Conservation (phyloP, 1,140 invertebrate genomes). For the Colletes gigas region DNA sequence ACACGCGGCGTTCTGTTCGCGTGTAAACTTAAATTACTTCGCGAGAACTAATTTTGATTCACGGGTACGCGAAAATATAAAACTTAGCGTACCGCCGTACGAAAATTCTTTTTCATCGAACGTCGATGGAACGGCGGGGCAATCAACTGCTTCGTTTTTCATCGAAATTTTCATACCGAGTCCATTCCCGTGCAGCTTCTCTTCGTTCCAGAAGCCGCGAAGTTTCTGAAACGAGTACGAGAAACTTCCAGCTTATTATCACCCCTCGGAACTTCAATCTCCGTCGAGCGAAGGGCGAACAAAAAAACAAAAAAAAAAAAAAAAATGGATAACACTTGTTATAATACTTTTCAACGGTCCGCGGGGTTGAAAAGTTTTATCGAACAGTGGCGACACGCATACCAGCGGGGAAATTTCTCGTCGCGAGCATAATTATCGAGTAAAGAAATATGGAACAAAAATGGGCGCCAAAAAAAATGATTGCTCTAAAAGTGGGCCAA, state of each 20-base stretch:
- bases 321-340: neutral
- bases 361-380: neutral
- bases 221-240: neutral
- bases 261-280: neutral
- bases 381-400: neutral
- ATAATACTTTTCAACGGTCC: slow-evolving; percentile 9
- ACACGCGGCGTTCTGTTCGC: no score
- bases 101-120: neutral
- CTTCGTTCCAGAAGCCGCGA: neutral
- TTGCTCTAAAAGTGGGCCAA: no score
- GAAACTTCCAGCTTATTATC: slow-evolving; percentile 1
- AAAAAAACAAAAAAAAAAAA: neutral
- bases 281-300: neutral
- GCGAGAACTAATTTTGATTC: no score
- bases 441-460: neutral
- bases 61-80: no score
- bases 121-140: neutral
- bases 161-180: neutral
- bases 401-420: neutral
- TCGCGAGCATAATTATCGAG: neutral
- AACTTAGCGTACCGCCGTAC: neutral
- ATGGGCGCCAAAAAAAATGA: no score
- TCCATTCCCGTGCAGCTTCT: neutral
- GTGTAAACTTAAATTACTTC: no score
- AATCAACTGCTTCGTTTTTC: slow-evolving; percentile 7